A percentile compares a stretch with the other conserved stretches of the same genome.
Evolutionary conservation across 2,888 invertebrate genomes (phyloP).

Genomic region (Psococerastis gibbosa): DNA sequence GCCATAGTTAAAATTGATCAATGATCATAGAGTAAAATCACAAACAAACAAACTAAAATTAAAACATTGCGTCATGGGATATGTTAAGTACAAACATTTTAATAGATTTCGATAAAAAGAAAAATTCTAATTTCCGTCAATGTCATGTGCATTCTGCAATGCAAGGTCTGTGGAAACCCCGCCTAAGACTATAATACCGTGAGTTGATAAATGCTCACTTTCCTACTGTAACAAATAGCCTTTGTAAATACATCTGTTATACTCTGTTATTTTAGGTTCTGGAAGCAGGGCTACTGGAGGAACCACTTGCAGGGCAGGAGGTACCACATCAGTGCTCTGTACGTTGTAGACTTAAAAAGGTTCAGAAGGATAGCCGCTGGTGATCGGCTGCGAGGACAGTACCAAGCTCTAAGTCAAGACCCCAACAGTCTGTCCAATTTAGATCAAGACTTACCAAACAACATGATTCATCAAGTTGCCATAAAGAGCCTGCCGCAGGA

Average conservation of each 20-base stretch:
- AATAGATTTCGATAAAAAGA: too few relatives aligned
- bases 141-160: too few relatives aligned
- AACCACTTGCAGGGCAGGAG: slow-evolving; percentile 88
- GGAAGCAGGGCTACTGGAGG: slow-evolving; percentile 99
- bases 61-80: too few relatives aligned
- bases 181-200: too few relatives aligned
- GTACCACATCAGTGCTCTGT: slow-evolving; percentile 92
- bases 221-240: too few relatives aligned
- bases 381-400: slow-evolving; percentile 91
- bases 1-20: too few relatives aligned
- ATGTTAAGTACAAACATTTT: too few relatives aligned
- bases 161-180: too few relatives aligned
- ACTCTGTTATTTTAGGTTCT: slow-evolving; percentile 43
- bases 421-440: slow-evolving; percentile 95
- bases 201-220: too few relatives aligned
- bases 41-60: too few relatives aligned
- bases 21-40: too few relatives aligned
- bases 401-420: slow-evolving; percentile 97
- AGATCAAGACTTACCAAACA: slow-evolving; percentile 93
- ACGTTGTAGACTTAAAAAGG: slow-evolving; percentile 91
- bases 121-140: too few relatives aligned
- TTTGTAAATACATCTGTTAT: neutral
- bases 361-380: slow-evolving; percentile 97
- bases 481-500: slow-evolving; percentile 98
- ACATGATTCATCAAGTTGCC: slow-evolving; percentile 98